Evolutionary conservation across 1,140 invertebrate species (phyloP), one percentile per base, ranked within the genome.

Genomic region (Rhopalosiphum maidis): DNA sequence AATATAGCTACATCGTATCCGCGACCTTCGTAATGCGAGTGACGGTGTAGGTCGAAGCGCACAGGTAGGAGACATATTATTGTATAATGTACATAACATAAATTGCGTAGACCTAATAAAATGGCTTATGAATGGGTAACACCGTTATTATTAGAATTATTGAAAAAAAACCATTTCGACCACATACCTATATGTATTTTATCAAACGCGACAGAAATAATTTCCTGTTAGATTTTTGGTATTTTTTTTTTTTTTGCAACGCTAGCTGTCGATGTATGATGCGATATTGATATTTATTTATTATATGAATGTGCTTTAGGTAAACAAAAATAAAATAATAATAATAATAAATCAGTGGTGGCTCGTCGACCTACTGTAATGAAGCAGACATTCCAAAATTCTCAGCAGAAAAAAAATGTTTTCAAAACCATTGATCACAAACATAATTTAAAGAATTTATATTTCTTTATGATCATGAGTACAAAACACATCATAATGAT

Each of bases 21-120:
- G n/a, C 18, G 22, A 88, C 25, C 25, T 43, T 86, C 83, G 41
- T 83, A 83, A 85, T 43, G 15, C 25, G 11, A 7, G 30, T 4
- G 60, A 41, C 43, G 30, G 41, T 46, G 37, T 86, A 46, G 37
- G 83, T 43, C 4, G 83, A 41, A 6, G 43, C 25, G 85, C 18
- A 30, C 23, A 86, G 23, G 37, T 86, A 86, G 37, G 25, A 48
- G 46, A 48, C 43, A 25, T 88, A 41, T 41, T 41, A 51, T 87
- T 87, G 23, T 48, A 88, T 35, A 51, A 85, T 37, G 83, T 41
- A 85, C 8, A 85, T 85, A 85, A n/a, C 48, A 88, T 51, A 88
- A 54, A 54, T 51, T 54, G 87, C 30, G 6, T 21, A 22, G 18
- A 54, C 46, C 46, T 6, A 88, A 54, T 54, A 51, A 51, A 88